Evolutionary conservation across 2,113 vertebrate genomes (phyloP).

Genomic region (Stomatorhinus ivindoensis): DNA sequence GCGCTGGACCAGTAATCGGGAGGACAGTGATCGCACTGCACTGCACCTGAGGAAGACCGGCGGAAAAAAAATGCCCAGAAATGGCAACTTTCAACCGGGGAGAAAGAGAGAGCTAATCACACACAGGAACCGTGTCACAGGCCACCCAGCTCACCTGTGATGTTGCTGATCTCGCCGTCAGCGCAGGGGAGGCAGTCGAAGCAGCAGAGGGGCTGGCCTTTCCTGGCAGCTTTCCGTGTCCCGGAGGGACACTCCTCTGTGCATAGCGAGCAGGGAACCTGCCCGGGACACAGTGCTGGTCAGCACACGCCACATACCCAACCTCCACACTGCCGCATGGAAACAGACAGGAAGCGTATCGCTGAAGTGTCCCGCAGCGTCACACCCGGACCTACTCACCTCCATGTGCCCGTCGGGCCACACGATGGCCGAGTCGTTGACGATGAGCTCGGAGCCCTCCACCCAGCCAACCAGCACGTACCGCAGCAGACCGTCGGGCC

Average conservation of each 20-base stretch:
- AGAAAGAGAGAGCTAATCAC: no score
- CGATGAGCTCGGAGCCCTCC: slow-evolving; percentile 40
- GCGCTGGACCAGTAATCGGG: slow-evolving; percentile 45
- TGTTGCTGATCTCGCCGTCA: slow-evolving; percentile 61
- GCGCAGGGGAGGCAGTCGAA: slow-evolving; percentile 65
- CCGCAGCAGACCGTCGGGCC: slow-evolving; percentile 33
- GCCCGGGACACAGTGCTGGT: background rate
- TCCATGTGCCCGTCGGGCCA: slow-evolving; percentile 33
- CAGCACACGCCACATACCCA: background rate
- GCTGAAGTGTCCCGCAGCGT: background rate
- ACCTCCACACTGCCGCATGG: no score
- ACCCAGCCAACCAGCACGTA: slow-evolving; percentile 48
- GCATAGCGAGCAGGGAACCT: slow-evolving; percentile 61
- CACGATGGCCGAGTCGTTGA: slow-evolving; percentile 52
- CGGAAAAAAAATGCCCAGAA: background rate
- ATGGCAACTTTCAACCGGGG: background rate
- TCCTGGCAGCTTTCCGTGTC: slow-evolving; percentile 52
- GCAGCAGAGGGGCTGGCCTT: slow-evolving; percentile 62
- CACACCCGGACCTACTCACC: slow-evolving; percentile 9
- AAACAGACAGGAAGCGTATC: background rate
- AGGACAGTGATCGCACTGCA: slow-evolving; percentile 44
- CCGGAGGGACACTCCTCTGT: slow-evolving; percentile 54
- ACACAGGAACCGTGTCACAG: background rate
- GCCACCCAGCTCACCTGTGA: slow-evolving; percentile 42
- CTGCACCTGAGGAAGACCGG: slow-evolving; percentile 40